Conservation (phyloP, 2,113 vertebrate genomes). For the Numenius arquata region DNA sequence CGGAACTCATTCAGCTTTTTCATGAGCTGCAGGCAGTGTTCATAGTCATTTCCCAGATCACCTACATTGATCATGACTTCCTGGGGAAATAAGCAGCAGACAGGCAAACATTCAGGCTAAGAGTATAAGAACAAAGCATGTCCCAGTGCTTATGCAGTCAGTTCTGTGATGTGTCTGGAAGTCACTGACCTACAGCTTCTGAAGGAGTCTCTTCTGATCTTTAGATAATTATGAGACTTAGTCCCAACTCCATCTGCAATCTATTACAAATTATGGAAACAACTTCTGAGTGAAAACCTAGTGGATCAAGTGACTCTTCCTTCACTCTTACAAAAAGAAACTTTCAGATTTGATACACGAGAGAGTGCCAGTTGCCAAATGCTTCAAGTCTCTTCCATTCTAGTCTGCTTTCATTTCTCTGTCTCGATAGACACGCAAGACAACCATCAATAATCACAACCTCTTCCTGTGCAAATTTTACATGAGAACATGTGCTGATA, state of each 20-base stretch:
- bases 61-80: constrained; percentile 85
- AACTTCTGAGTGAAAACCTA: background rate
- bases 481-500: background rate
- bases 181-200: background rate
- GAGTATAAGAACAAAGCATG: background rate
- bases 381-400: background rate
- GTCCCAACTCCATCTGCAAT: background rate
- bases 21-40: constrained; percentile 84
- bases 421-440: background rate
- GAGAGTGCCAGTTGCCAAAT: background rate
- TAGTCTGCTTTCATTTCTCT: background rate
- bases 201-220: background rate
- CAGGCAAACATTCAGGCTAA: background rate
- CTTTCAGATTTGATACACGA: background rate
- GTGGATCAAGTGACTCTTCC: background rate
- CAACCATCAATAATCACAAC: background rate
- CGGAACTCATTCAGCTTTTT: constrained; percentile 80
- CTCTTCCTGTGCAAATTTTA: background rate
- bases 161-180: background rate
- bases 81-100: constrained; percentile 65
- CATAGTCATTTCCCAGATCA: constrained; percentile 85
- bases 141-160: background rate
- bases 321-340: background rate
- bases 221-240: background rate
- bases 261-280: background rate